A percentile compares a stretch with the other conserved stretches of the same genome.
These are phyloP conservation scores for Fundulus diaphanus DNA, from an alignment of 2,797 vertebrate species.

Conservation along the genomic window DNA sequence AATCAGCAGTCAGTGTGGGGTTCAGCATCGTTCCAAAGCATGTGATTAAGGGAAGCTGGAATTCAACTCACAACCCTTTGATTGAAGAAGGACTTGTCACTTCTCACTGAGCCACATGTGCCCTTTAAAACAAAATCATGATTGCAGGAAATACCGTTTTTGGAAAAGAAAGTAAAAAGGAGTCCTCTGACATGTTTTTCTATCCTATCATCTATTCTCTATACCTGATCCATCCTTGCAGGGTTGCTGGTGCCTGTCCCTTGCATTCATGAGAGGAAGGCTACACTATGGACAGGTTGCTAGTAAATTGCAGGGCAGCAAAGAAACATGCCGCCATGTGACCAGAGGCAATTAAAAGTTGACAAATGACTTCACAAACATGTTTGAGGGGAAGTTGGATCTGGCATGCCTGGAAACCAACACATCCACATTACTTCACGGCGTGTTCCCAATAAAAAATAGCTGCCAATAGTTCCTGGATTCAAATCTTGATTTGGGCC, in stretches of 20 bases:
- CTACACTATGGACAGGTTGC: neutral
- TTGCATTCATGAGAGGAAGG: neutral
- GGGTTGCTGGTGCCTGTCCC: too few relatives aligned
- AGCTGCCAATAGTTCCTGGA: neutral
- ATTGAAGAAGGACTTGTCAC: neutral
- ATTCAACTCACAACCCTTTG: neutral
- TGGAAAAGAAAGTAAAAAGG: too few relatives aligned
- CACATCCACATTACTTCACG: neutral
- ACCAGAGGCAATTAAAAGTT: neutral
- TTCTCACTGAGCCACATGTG: neutral
- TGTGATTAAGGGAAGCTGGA: neutral
- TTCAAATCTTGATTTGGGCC: neutral
- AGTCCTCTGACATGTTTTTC: too few relatives aligned
- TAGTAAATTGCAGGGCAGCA: neutral
- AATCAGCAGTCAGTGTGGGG: neutral
- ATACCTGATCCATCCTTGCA: too few relatives aligned
- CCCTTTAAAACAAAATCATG: neutral
- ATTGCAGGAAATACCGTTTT: too few relatives aligned
- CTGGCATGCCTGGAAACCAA: neutral
- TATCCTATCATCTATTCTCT: too few relatives aligned
- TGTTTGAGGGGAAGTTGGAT: neutral
- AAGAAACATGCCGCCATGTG: neutral
- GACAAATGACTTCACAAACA: neutral
- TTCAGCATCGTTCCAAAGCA: neutral
- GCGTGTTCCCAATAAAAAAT: neutral